phyloP scores from a whole-genome alignment of 2,888 invertebrate genomes.

The Nemotelus pantherinus region DNA sequence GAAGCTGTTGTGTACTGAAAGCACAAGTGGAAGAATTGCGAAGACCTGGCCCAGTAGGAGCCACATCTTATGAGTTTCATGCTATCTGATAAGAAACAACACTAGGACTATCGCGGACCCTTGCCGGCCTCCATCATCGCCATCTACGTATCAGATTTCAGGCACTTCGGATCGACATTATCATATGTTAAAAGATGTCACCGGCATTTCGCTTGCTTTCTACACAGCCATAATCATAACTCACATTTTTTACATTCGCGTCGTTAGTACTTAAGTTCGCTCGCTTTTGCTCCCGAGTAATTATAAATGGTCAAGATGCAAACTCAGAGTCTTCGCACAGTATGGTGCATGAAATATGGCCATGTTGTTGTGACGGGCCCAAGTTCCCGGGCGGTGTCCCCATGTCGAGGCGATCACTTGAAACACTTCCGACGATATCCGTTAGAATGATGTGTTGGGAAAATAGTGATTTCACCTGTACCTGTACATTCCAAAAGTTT shows the following conservation, averaged over 20 bases:
- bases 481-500: slow-evolving; percentile 14
- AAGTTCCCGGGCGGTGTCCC: slow-evolving; percentile 5
- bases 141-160: slow-evolving; percentile 62
- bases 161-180: slow-evolving; percentile 62
- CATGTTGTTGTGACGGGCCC: not conserved
- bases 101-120: slow-evolving; percentile 34
- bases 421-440: not conserved
- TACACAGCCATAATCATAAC: slow-evolving; percentile 65
- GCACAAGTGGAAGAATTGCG: no score
- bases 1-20: no score
- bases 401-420: not conserved
- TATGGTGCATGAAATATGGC: slow-evolving; percentile 35
- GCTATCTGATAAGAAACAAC: slow-evolving; percentile 35
- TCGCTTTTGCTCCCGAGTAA: slow-evolving; percentile 39
- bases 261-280: slow-evolving; percentile 23
- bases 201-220: slow-evolving; percentile 64
- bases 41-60: no score
- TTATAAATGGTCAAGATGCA: slow-evolving; percentile 26
- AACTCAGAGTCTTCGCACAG: slow-evolving; percentile 13
- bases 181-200: slow-evolving; percentile 66
- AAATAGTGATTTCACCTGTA: slow-evolving; percentile 38
- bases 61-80: not conserved
- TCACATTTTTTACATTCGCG: slow-evolving; percentile 60
- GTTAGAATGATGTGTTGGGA: slow-evolving; percentile 37
- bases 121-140: slow-evolving; percentile 27